These are phyloP conservation scores for Coptotermes formosanus DNA, from an alignment of 1,140 invertebrate species.

Conservation along the genomic window DNA sequence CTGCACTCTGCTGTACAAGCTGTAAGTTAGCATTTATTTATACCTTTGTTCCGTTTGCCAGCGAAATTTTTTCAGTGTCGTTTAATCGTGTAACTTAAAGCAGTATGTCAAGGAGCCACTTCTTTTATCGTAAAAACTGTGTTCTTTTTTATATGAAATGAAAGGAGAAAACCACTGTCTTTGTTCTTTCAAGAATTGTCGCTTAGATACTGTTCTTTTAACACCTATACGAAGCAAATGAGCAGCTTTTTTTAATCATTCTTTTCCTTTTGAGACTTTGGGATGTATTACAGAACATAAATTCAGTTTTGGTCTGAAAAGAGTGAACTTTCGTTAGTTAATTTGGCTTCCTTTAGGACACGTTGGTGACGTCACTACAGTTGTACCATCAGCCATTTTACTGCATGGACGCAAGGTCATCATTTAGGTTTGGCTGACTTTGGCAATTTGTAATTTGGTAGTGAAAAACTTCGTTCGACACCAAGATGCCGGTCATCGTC, in stretches of 20 bases:
- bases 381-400: neutral
- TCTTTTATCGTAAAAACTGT: neutral
- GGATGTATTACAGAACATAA: neutral
- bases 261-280: neutral
- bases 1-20: neutral
- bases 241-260: neutral
- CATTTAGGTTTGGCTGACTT: neutral
- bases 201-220: neutral
- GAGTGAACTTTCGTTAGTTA: neutral
- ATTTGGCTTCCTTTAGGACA: neutral
- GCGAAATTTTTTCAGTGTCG: neutral
- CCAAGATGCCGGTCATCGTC: neutral
- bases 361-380: neutral
- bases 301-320: neutral
- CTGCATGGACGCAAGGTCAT: neutral
- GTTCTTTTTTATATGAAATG: neutral
- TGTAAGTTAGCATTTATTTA: neutral
- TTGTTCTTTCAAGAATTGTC: conserved; percentile 8
- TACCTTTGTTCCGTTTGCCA: neutral
- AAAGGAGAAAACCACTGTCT: neutral
- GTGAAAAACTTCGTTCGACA: neutral
- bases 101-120: neutral
- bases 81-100: neutral
- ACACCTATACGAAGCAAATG: neutral
- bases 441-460: neutral